Evolutionary conservation across 2,113 vertebrate species (phyloP), one percentile per base, ranked within the genome.

Genomic region (Thinocorus orbignyianus): DNA sequence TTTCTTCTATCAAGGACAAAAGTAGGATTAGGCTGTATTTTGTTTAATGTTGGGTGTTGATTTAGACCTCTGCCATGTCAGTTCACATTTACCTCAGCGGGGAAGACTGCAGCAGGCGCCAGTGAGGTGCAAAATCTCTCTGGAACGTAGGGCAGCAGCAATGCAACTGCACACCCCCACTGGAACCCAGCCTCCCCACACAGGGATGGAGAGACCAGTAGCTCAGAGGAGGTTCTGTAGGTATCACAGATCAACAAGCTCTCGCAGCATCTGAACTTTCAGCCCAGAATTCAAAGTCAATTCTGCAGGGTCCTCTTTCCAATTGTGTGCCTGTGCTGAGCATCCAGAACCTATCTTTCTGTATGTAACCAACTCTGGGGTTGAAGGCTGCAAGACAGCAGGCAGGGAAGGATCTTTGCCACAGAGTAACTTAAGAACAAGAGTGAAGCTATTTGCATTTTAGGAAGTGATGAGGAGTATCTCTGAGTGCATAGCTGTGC

Each of bases 71-170:
- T 22, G 61, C 42, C 44, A 42, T 86, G 94, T 97, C 95, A 88
- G 80, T n/a, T 96, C 85, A 69, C 68, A 76, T 95, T 92, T 86
- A 70, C 54, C 82, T 95, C 94, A 84, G 44, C 61, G 57, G 70
- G 20, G 17, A 62, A 77, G 54, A 35, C 84, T 88, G 92, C 85
- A 92, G 76, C 85, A 62, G 57, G 55, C 94, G 51, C 35, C 95
- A 92, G 74, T 80, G 91, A 95, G 81, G 94, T 92, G 90, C 58
- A 52, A 97, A 97, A 96, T 97, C 94, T 41, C 81, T 57, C 81
- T 68, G 91, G 94, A 97, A 95, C 35, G 37, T 33, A 33, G 28
- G 30, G 74, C 0, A 0, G 88, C 88, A 92, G 93, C 91, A 55
- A 52, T 26, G 61, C 33, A 55, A 28, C 4, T 10, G 51, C 64